Conservation (phyloP, 1,140 invertebrate species). For the Drosophila rhopaloa region DNA sequence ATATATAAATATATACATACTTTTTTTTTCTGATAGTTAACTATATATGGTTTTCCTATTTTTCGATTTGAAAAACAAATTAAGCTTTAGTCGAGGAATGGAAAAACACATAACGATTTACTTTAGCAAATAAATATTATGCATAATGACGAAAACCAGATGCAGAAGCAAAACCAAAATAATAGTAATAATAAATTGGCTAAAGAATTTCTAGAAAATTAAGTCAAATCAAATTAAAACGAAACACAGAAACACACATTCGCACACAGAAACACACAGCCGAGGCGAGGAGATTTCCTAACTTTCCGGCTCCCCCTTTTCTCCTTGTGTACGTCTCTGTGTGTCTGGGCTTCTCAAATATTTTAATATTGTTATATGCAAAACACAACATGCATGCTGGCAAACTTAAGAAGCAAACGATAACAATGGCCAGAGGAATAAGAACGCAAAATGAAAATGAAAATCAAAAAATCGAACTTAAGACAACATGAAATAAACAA, state of each 20-base stretch:
- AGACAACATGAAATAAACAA: slow-evolving; percentile 47
- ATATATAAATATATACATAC: slow-evolving; percentile 23
- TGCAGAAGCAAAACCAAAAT: slow-evolving; percentile 1
- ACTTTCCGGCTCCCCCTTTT: background rate
- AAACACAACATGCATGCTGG: slow-evolving; percentile 22
- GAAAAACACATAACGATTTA: slow-evolving; percentile 22
- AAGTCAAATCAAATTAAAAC: slow-evolving; percentile 48
- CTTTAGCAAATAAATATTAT: slow-evolving; percentile 29
- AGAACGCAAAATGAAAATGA: slow-evolving; percentile 37
- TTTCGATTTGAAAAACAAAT: slow-evolving; percentile 22
- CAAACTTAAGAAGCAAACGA: slow-evolving; percentile 30
- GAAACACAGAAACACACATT: background rate
- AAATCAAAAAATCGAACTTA: slow-evolving; percentile 72
- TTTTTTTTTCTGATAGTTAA: slow-evolving; percentile 23
- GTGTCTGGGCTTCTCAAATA: slow-evolving; percentile 26
- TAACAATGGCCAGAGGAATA: slow-evolving; percentile 22
- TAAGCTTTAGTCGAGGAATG: slow-evolving; percentile 55
- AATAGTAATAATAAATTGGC: slow-evolving; percentile 24
- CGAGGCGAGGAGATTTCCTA: background rate
- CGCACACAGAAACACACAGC: background rate
- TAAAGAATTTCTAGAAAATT: slow-evolving; percentile 46
- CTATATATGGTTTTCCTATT: slow-evolving; percentile 16
- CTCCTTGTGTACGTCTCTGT: background rate
- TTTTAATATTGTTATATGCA: slow-evolving; percentile 53
- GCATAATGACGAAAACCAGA: slow-evolving; percentile 1